phyloP scores from a whole-genome alignment of 1,140 invertebrate genomes.

The Drosophila carrolli region DNA sequence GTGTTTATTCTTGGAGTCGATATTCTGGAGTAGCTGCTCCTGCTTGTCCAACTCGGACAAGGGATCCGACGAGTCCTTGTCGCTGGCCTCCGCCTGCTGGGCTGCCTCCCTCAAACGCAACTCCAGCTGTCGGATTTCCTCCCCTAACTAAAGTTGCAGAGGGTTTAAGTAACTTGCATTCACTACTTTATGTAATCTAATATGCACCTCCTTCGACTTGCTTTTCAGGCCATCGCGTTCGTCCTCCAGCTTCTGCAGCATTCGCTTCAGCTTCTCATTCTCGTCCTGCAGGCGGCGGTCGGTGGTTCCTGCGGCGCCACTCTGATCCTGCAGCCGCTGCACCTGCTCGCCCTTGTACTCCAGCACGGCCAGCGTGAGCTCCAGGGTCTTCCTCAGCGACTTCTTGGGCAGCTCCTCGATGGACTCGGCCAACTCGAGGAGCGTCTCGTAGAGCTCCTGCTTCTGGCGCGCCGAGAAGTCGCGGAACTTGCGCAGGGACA shows the following conservation, averaged over 20 bases:
- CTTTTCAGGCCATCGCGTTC: constrained; percentile 58
- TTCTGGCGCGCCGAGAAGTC: constrained; percentile 74
- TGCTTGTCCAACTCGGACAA: constrained; percentile 82
- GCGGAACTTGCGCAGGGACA: constrained; percentile 76
- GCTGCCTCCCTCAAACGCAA: constrained; percentile 65
- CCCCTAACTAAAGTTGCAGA: constrained; percentile 36
- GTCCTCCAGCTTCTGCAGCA: constrained; percentile 72
- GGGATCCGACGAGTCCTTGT: constrained; percentile 82
- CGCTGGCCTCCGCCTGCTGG: constrained; percentile 70
- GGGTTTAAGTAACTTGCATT: not conserved
- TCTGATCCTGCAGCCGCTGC: constrained; percentile 26
- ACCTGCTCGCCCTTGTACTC: constrained; percentile 78
- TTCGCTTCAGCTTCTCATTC: constrained; percentile 78
- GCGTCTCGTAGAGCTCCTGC: constrained; percentile 77
- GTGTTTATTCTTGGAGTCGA: constrained; percentile 83
- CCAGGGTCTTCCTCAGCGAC: constrained; percentile 74
- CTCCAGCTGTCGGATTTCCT: constrained; percentile 71
- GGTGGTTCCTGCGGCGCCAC: constrained; percentile 2
- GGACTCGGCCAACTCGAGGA: constrained; percentile 61
- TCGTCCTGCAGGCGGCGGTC: constrained; percentile 70
- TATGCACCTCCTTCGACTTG: constrained; percentile 65
- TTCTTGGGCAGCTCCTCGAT: constrained; percentile 75
- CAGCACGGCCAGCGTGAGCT: constrained; percentile 71
- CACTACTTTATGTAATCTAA: not conserved
- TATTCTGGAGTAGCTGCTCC: constrained; percentile 79